A percentile compares a stretch with the other conserved stretches of the same genome.
Conservation (phyloP, 2,888 invertebrate genomes). For the Anoncus sp. region DNA sequence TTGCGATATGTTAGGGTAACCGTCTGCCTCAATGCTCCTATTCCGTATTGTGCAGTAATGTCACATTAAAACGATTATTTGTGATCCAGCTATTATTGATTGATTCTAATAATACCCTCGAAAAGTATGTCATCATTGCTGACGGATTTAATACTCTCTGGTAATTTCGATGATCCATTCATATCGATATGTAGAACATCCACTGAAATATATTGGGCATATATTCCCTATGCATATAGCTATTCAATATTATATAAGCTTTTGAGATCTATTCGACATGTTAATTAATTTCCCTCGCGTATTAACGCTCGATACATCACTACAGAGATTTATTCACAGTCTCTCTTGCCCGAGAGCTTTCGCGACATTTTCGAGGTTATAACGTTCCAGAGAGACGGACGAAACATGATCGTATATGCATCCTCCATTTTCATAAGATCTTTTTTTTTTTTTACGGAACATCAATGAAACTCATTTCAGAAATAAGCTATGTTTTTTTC, state of each 20-base stretch:
- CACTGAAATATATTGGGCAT: neutral
- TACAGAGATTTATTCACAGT: neutral
- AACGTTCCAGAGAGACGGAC: neutral
- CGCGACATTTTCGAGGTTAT: too few species aligned
- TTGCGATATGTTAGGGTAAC: neutral
- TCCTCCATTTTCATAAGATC: neutral
- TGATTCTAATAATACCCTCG: conserved; percentile 39
- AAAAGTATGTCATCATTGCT: conserved; percentile 26
- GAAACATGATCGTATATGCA: neutral
- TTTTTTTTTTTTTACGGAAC: neutral
- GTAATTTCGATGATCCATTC: conserved; percentile 6
- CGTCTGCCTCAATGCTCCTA: neutral
- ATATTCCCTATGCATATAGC: too few species aligned
- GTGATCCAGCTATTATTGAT: conserved; percentile 34
- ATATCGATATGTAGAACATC: neutral
- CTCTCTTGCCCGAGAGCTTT: neutral
- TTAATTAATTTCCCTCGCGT: conserved; percentile 15
- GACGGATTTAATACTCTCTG: conserved; percentile 26
- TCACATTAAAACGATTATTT: neutral
- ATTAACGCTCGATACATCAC: neutral
- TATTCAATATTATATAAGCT: neutral
- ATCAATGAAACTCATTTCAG: neutral
- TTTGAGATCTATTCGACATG: neutral
- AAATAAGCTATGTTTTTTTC: neutral
- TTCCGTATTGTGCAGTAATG: neutral